Evolutionary conservation across 2,797 vertebrate genomes (phyloP), one percentile per base, ranked within the genome.

Genomic region (Podargus strigoides): DNA sequence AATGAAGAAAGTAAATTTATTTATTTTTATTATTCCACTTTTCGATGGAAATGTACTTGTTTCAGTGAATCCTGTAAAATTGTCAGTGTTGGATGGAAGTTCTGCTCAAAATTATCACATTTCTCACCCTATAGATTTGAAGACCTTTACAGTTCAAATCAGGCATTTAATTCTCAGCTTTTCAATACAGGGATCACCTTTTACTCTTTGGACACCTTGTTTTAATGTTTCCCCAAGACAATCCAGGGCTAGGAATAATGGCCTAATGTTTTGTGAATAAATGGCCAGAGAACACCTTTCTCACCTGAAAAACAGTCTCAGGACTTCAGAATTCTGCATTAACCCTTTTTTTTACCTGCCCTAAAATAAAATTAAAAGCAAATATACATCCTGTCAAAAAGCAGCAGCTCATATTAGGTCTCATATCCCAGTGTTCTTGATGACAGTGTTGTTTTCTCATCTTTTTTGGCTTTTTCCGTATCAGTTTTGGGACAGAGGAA

Each of bases 221-320:
- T 87, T 73, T 46, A 23, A 15, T 46, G 3, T 58, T 91, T 63
- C 55, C 74, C 52, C 14, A 2, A 27, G 58, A 28, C 34, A 36
- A 8, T 2, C 10, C 53, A 46, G n/a, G 17, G 15, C 3, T 18
- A 73, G 28, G 14, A 21, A 30, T 34, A 49, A 42, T 30, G 27
- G 9, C 15, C 17, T 66, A 12, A 28, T 23, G 7, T 34, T 74
- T 64, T 53, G 32, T 0, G 0, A 49, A 53, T 39, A 63, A 53
- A 53, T 16, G 10, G 14, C 7, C 27, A 60, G 37, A 46, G 21
- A 80, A 79, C 1, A 5, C 12, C 15, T 84, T 75, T 58, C 37
- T 23, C 41, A 66, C 37, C 26, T 50, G 32, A 84, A 87, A 75
- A 75, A 50, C 0, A 0, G 7, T 15, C 28, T 76, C n/a, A 1